These are phyloP conservation scores for Zaprionus nigranus DNA, from an alignment of 1,140 invertebrate genomes.

Conservation along the genomic window DNA sequence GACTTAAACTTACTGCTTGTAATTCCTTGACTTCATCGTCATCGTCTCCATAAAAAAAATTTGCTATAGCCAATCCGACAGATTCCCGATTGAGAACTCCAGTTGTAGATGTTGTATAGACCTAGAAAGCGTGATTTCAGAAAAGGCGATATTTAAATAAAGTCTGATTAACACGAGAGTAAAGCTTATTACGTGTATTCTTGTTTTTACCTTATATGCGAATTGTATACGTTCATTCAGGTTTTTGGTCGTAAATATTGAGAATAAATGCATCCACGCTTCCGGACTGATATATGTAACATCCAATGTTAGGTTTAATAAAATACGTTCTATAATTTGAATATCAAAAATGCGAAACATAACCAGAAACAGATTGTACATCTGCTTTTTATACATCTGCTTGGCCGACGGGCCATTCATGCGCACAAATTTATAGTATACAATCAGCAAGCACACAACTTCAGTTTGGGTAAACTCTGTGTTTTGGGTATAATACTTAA, in stretches of 20 bases:
- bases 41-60: slow-evolving; percentile 75
- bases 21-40: slow-evolving; percentile 77
- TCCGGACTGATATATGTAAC: slow-evolving; percentile 59
- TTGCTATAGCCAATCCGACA: slow-evolving; percentile 65
- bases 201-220: slow-evolving; percentile 56
- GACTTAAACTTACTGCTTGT: slow-evolving; percentile 51
- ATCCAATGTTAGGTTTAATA: slow-evolving; percentile 70
- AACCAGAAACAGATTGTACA: slow-evolving; percentile 71
- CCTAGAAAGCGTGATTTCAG: slow-evolving; percentile 22
- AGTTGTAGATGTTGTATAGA: slow-evolving; percentile 61
- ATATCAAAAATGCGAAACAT: slow-evolving; percentile 70
- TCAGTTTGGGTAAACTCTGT: slow-evolving; percentile 63
- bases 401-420: slow-evolving; percentile 62
- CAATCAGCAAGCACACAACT: slow-evolving; percentile 65
- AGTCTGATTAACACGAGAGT: too few relatives aligned
- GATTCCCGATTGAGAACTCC: slow-evolving; percentile 64
- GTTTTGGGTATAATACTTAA: slow-evolving; percentile 45
- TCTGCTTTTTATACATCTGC: slow-evolving; percentile 70
- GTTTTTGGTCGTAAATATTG: slow-evolving; percentile 64
- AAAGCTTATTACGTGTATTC: too few relatives aligned
- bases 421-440: slow-evolving; percentile 78
- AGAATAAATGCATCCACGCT: slow-evolving; percentile 71
- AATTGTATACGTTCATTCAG: slow-evolving; percentile 63
- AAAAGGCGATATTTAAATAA: too few relatives aligned
- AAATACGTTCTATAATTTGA: slow-evolving; percentile 70